A percentile compares a stretch with the other conserved stretches of the same genome.
Conservation (phyloP, 2,888 invertebrate species). For the Petrolisthes cinctipes region DNA sequence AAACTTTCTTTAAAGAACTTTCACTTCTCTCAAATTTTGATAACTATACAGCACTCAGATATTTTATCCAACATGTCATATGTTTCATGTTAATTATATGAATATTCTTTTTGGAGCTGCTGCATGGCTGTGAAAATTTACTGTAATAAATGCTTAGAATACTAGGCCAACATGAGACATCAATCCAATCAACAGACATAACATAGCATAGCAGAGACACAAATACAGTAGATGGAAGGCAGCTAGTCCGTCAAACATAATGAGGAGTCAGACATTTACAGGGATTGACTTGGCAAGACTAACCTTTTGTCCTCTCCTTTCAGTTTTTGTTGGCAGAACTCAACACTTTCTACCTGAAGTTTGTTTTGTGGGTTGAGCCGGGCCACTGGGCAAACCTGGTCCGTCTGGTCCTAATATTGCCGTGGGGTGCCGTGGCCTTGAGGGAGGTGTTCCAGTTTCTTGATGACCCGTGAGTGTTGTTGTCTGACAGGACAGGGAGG, state of each 20-base stretch:
- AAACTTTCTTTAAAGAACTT: too few species aligned
- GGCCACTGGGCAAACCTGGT: slow-evolving; percentile 73
- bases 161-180: too few species aligned
- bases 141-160: too few species aligned
- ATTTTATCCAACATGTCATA: too few species aligned
- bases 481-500: too few species aligned
- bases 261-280: too few species aligned
- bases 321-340: slow-evolving; percentile 74
- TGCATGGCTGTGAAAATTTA: too few species aligned
- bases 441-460: slow-evolving; percentile 74
- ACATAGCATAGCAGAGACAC: neutral
- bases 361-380: slow-evolving; percentile 74
- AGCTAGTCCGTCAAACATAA: neutral
- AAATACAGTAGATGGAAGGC: neutral
- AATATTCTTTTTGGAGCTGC: too few species aligned
- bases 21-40: too few species aligned
- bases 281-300: too few species aligned
- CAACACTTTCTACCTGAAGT: slow-evolving; percentile 75
- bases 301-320: slow-evolving; percentile 58
- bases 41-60: too few species aligned
- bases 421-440: slow-evolving; percentile 73
- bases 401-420: slow-evolving; percentile 72
- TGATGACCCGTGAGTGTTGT: slow-evolving; percentile 72
- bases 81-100: too few species aligned
- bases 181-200: neutral